Evolutionary conservation across 37 sponge, comb jelly and placozoan species (phyloP), one percentile per base, ranked within the genome.

Genomic region (Ephydatia muelleri): DNA sequence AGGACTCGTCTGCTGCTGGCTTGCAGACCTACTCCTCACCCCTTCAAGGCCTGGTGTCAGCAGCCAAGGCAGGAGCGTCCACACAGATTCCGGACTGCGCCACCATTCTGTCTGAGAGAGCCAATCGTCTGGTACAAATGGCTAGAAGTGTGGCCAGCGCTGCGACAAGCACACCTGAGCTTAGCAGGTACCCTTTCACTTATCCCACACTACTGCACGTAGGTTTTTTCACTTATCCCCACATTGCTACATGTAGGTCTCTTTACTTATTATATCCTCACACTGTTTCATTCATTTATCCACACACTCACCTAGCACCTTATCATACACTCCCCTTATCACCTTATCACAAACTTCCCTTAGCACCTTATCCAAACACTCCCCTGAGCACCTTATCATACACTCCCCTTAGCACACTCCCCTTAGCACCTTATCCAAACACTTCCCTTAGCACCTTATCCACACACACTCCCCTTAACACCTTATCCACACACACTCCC

Each of bases 61-160:
- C 90, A 2, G 94, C 88, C 29, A 70, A 83, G 26, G 70, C 38
- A 16, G 94, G 94, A 68, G 88, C 90, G 66, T 32, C 31, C 0
- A 76, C 68, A 21, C 35, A 77, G 39, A 68, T 90, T 25, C 71
- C 64, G 21, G 12, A 67, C 25, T 80, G 73, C 27, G 84, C 68
- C 35, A 78, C 74, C 19, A 57, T 66, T 25, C 64, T 89, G 48
- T 72, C 71, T 12, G 84, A 80, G 26, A 28, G 84, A 30, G 77
- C 89, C 72, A 80, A 74, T 3, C 67, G 81, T 3, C 78, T 84
- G 0, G 67, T 76, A 16, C 73, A 67, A 38, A 76, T 84, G 36
- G 91, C 85, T 2, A 79, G 81, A 67, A 80, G 83, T 23, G 91
- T 77, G 38, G 81, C 84, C 3, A 35, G 43, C 8, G 64, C 88